Evolutionary conservation across 64 coral and sea anemone genomes (phyloP), one percentile per base, ranked within the genome.

Genomic region (Porites australiensis): DNA sequence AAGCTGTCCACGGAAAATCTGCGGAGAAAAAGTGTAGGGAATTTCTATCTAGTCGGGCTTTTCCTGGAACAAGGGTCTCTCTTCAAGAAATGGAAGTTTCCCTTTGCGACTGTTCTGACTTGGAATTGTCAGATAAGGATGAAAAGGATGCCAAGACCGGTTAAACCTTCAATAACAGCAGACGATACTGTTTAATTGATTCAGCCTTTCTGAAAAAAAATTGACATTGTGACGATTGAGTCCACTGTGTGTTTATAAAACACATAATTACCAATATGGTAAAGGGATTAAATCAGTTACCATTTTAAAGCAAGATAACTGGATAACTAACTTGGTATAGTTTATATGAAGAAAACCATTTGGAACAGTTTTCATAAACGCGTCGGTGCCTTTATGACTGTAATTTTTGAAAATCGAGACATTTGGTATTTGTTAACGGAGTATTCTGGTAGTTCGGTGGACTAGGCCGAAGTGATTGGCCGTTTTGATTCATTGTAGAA

Each of bases 61-160:
- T 60, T 19, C 69, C 57, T 50, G 78, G 79, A 3, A 83, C 79
- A 15, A 52, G 78, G n/a, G 89, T 91, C 53, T 73, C 54, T 11
- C 72, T 91, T 2, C 44, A 71, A 18, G 89, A 91, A 52, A 75
- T 91, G 12, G 89, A 91, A 61, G 69, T 83, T n/a, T 58, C 60
- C 43, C 79, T 91, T 2, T 91, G 89, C 54, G 47, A 84, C 14
- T 45, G 62, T 21, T 19, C 45, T 22, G 81, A 84, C 10, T 50
- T 50, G 19, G 63, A 69, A 67, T 18, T 84, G 15, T 68, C 81
- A 68, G 81, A 69, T 22, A 61, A 84, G 45, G 44, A 50, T 11
- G 63, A 68, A 12, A 43, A 68, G 16, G 63, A 67, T 84, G 3
- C n/a, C 0, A 69, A 69, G 9, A 68, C 19, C 27, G 27, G 27